Conservation (phyloP, 2,888 invertebrate genomes). For the Dryobota labecula region DNA sequence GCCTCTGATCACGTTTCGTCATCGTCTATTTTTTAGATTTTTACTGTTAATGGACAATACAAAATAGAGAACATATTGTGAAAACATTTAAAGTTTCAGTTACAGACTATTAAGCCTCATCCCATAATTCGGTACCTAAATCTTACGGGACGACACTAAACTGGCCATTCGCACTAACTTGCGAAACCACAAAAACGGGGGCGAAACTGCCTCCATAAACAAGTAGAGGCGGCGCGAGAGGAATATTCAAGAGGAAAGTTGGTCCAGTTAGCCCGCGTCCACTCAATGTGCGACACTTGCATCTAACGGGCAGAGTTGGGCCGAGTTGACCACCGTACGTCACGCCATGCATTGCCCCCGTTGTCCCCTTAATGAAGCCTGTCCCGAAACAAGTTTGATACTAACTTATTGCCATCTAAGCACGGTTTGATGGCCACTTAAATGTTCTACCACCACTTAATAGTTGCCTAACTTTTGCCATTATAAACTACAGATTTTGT, state of each 20-base stretch:
- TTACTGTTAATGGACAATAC: no score
- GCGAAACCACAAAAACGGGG: conserved; percentile 82
- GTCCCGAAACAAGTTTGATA: conserved; percentile 81
- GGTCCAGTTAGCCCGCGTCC: conserved; percentile 73
- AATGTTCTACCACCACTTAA: conserved; percentile 81
- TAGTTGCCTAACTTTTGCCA: conserved; percentile 82
- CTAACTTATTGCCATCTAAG: conserved; percentile 86
- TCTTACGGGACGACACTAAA: conserved; percentile 81
- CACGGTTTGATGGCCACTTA: conserved; percentile 87
- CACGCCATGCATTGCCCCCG: conserved; percentile 83
- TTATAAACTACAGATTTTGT: conserved; percentile 80
- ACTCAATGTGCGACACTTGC: conserved; percentile 86
- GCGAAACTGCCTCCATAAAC: conserved; percentile 84
- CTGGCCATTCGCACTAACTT: conserved; percentile 83
- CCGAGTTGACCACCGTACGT: conserved; percentile 74
- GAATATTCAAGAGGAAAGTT: conserved; percentile 90
- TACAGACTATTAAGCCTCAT: conserved; percentile 9
- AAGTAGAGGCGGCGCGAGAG: conserved; percentile 77
- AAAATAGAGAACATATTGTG: not conserved
- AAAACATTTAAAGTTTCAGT: conserved; percentile 21
- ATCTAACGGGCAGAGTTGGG: conserved; percentile 83
- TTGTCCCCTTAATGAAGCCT: conserved; percentile 87
- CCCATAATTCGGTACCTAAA: conserved; percentile 74
- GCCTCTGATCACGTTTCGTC: not conserved
- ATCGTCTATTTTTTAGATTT: not conserved